Percentiles rank a stretch among this genome's conserved stretches.
These are phyloP conservation scores for Canis aureus DNA, from an alignment of 2,113 vertebrate species.

Conservation along the genomic window DNA sequence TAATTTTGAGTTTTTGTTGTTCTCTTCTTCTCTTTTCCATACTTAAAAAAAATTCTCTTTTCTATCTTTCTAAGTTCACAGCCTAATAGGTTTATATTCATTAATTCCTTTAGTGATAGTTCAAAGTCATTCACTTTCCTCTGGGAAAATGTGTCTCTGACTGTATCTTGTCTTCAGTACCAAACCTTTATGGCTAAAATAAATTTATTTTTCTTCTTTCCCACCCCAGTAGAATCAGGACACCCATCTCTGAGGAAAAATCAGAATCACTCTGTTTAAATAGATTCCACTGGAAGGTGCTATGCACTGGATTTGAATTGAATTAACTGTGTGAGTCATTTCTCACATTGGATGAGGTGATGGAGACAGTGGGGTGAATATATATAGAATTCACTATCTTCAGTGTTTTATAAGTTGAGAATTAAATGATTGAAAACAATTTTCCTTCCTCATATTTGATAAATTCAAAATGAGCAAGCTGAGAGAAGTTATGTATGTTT, in stretches of 20 bases:
- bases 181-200: not conserved
- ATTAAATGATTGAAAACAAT: constrained; percentile 3
- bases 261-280: not conserved
- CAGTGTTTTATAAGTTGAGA: not conserved
- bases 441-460: not conserved
- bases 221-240: not conserved
- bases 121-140: not conserved
- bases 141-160: constrained; percentile 11
- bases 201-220: not conserved
- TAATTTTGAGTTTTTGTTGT: constrained; percentile 13
- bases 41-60: not conserved
- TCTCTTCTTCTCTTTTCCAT: not conserved
- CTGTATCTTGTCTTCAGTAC: not conserved
- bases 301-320: not conserved
- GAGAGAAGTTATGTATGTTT: not conserved
- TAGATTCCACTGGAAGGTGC: not conserved
- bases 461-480: not conserved
- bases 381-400: not conserved
- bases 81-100: not conserved
- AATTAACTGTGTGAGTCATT: not conserved
- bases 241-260: not conserved
- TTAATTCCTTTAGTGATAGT: not conserved
- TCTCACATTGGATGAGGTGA: not conserved
- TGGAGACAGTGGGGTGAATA: not conserved
- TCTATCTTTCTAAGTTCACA: not conserved